Evolutionary conservation across 2,113 vertebrate species (phyloP).

Genomic region (Uria aalge): DNA sequence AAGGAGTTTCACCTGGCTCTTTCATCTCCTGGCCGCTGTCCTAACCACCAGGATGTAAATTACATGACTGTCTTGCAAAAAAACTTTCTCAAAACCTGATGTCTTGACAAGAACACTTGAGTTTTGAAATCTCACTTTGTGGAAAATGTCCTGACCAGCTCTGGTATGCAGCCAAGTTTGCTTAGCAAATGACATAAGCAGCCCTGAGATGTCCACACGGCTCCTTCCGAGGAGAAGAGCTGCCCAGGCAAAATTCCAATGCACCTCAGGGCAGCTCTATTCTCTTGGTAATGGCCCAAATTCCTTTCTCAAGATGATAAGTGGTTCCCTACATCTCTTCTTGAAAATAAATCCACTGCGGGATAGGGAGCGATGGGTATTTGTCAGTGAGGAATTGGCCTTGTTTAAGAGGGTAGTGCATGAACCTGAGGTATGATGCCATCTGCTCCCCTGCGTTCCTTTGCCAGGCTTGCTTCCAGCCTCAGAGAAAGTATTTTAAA

Average conservation of each 20-base stretch:
- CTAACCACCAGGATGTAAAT: not conserved
- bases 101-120: not conserved
- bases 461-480: not conserved
- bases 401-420: not conserved
- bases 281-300: not conserved
- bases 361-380: not conserved
- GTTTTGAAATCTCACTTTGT: not conserved
- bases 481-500: not conserved
- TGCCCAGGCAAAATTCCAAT: not conserved
- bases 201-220: fast-evolving
- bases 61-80: not conserved
- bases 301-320: not conserved
- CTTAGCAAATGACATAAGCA: not conserved
- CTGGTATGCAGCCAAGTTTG: not conserved
- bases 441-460: not conserved
- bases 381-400: not conserved
- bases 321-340: not conserved
- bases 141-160: not conserved
- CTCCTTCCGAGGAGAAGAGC: not conserved
- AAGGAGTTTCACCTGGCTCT: not conserved
- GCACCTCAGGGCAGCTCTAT: not conserved
- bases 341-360: not conserved
- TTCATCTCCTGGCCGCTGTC: not conserved
- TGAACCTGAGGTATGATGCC: not conserved
- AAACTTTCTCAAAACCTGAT: not conserved